Percentiles rank a stretch among this genome's conserved stretches.
These are phyloP conservation scores for Elegia similella DNA, from an alignment of 2,888 invertebrate genomes.

Conservation along the genomic window DNA sequence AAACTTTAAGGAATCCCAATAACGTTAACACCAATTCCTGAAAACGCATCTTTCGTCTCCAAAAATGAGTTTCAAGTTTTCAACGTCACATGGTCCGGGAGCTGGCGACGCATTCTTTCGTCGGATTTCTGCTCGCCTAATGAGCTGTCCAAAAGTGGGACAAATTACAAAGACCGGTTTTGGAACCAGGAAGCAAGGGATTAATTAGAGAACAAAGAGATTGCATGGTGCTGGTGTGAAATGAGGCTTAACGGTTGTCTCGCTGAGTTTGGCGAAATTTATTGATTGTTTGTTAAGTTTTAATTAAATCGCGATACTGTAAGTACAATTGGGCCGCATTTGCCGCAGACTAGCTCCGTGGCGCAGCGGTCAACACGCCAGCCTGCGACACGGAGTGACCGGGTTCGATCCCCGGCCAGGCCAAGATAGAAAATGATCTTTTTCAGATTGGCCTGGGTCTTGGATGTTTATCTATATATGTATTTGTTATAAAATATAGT, in stretches of 20 bases:
- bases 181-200: slow-evolving; percentile 13
- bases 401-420: no score
- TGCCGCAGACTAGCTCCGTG: no score
- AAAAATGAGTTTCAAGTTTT: neutral
- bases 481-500: no score
- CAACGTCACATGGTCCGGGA: neutral
- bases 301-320: neutral
- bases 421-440: no score
- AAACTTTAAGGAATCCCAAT: no score
- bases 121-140: slow-evolving; percentile 3
- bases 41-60: neutral
- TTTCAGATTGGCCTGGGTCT: no score
- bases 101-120: slow-evolving; percentile 5
- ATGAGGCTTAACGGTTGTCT: neutral
- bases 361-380: no score
- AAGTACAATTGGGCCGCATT: neutral
- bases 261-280: neutral
- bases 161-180: slow-evolving; percentile 6
- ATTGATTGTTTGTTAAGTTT: neutral
- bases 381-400: no score
- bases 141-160: slow-evolving; percentile 12
- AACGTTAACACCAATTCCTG: no score
- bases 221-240: slow-evolving; percentile 1
- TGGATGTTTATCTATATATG: no score
- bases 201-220: slow-evolving; percentile 11